phyloP scores from a whole-genome alignment of 2,113 vertebrate species.

The Cisticola juncidis region DNA sequence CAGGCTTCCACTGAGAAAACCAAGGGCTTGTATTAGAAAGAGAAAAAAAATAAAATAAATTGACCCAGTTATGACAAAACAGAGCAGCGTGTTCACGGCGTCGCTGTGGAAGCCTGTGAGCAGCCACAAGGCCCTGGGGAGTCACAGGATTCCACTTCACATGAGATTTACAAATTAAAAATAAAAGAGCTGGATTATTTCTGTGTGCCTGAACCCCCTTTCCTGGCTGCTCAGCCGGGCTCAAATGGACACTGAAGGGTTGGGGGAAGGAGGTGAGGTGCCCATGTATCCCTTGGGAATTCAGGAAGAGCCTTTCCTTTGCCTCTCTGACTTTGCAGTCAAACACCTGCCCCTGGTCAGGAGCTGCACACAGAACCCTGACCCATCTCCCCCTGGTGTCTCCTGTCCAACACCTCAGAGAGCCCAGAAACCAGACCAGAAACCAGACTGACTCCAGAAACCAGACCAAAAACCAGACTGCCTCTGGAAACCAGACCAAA shows the following conservation, averaged over 20 bases:
- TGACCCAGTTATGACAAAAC: slow-evolving; percentile 53
- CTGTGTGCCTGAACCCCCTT: background rate
- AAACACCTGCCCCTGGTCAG: background rate
- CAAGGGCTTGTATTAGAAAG: background rate
- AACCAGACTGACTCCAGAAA: background rate
- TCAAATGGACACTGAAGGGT: background rate
- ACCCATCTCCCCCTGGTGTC: background rate
- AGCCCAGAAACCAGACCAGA: background rate
- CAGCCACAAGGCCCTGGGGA: background rate
- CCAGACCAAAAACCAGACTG: no score
- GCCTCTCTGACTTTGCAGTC: background rate
- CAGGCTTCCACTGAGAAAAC: slow-evolving; percentile 22
- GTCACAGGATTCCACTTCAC: background rate
- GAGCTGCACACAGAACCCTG: background rate
- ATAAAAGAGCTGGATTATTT: background rate
- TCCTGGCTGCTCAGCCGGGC: background rate
- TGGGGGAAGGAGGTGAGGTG: rapidly evolving
- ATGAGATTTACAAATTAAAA: slow-evolving; percentile 28
- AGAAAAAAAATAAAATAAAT: background rate
- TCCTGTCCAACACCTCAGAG: background rate
- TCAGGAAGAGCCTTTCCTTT: background rate
- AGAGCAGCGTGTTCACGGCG: background rate
- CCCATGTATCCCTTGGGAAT: background rate
- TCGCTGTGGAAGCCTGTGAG: background rate
- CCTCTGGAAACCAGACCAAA: background rate